Percentiles rank a stretch among this genome's conserved stretches.
phyloP scores from a whole-genome alignment of 2,113 vertebrate species.

The Chaenocephalus aceratus region DNA sequence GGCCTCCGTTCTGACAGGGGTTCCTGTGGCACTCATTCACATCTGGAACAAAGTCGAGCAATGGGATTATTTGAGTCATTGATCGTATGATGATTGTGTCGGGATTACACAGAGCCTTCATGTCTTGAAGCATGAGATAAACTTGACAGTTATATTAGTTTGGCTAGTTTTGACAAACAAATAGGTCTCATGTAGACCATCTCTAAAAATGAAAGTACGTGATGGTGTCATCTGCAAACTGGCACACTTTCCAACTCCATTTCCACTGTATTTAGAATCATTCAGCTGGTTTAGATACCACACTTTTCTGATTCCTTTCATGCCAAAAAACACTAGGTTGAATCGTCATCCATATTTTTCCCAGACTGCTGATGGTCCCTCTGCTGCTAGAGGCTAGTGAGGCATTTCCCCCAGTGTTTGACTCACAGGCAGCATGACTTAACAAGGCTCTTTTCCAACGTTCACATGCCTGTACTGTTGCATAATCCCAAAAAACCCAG shows the following conservation, averaged over 20 bases:
- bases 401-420: not conserved
- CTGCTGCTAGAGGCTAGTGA: not conserved
- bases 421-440: slow-evolving; percentile 28
- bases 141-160: not conserved
- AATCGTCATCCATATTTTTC: not conserved
- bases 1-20: slow-evolving; percentile 92
- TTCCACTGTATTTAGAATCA: not conserved
- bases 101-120: not conserved
- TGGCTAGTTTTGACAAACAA: not conserved
- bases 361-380: slow-evolving; percentile 17
- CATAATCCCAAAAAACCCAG: not conserved
- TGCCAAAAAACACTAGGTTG: slow-evolving; percentile 13
- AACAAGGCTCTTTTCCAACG: not conserved
- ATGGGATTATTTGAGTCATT: not conserved
- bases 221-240: slow-evolving; percentile 42
- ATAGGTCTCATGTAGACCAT: not conserved
- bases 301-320: not conserved
- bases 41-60: slow-evolving; percentile 80
- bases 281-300: not conserved
- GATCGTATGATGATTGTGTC: not conserved
- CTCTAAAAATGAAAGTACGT: not conserved
- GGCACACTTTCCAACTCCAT: too few relatives aligned
- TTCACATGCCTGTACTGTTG: not conserved
- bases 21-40: slow-evolving; percentile 92
- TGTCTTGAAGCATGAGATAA: not conserved